Percentiles rank a stretch among this genome's conserved stretches.
These are phyloP conservation scores for Cassiopea andromeda DNA, from an alignment of 30 jellyfish, hydroid and myxozoan species.

Conservation along the genomic window DNA sequence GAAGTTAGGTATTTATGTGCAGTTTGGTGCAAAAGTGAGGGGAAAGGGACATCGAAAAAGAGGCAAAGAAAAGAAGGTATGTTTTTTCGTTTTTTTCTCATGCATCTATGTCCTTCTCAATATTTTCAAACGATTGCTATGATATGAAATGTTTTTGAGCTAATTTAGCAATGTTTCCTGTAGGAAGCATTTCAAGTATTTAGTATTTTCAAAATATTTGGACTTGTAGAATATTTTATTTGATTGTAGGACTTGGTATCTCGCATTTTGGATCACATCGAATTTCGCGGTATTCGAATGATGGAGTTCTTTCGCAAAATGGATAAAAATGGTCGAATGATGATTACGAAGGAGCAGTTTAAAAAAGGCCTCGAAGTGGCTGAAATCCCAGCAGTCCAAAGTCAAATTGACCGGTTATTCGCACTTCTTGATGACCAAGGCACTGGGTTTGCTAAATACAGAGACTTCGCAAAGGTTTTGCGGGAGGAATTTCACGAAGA, in stretches of 20 bases:
- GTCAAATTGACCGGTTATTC: slow-evolving; percentile 56
- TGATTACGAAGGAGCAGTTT: slow-evolving; percentile 52
- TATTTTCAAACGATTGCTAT: background rate
- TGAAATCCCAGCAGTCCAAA: slow-evolving; percentile 43
- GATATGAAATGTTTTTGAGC: background rate
- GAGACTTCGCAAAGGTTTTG: slow-evolving; percentile 56
- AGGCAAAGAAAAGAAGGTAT: slow-evolving; percentile 58
- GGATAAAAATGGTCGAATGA: slow-evolving; percentile 45
- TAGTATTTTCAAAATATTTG: background rate
- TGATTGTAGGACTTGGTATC: slow-evolving; percentile 71
- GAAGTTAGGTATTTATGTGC: slow-evolving; percentile 36
- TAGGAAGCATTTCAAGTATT: background rate
- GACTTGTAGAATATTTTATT: background rate
- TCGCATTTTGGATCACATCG: slow-evolving; percentile 66
- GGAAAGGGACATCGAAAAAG: slow-evolving; percentile 55
- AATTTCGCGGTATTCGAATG: slow-evolving; percentile 77
- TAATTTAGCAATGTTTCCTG: background rate
- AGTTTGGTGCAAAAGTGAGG: slow-evolving; percentile 49
- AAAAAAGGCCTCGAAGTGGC: slow-evolving; percentile 49
- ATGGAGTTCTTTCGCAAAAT: slow-evolving; percentile 70
- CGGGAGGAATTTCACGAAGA: slow-evolving; percentile 26
- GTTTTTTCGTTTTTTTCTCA: background rate
- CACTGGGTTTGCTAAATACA: slow-evolving; percentile 54
- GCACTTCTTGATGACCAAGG: slow-evolving; percentile 46
- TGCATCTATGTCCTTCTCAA: too few species aligned